Base-by-base conservation (phyloP, 1,140 invertebrate genomes). In the Carcinoscorpius rotundicauda region DNA sequence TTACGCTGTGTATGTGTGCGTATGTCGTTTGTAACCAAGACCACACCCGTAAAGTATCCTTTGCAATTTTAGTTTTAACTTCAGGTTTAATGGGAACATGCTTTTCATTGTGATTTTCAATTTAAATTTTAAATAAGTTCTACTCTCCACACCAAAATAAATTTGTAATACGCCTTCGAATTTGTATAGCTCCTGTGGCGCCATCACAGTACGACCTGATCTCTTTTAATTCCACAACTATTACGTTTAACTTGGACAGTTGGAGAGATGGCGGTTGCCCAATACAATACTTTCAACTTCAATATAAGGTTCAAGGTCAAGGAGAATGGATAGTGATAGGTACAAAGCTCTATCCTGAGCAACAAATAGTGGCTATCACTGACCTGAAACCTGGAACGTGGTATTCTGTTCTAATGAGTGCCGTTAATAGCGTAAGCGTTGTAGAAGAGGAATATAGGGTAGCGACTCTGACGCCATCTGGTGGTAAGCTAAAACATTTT, bases 181-280 rank as follows among this genome's bases (percentile, higher is more conserved):
- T 10, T 57, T 57, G 1, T 64, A 6, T 48, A 65, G 72, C 65
- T 52, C 72, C 72, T 3, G 66, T 66, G 8, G 68, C 72, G 4
- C 72, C 72, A 10, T 65, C 66, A 11, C 51, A 62, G n/a, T 64
- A 70, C 56, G 63, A 61, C 3, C 66, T 73, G 8, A 89, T 95
- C 75, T 90, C 92, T 76, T 87, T 92, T 3, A 94, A 91, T 5
- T 89, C 89, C 3, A 93, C 91, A 65, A 93, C 87, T 68, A 90
- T 97, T 9, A 91, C 89, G 6, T 78, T 98, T 60, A 91, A 94
- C 73, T 82, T 98, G 58, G 89, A 86, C 72, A 87, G 91, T 63
- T 98, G 94, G 94, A 86, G 88, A 62, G 91, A 94, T 76, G 92
- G 92, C 65, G 93, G 93, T 51, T 98, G 95, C 77, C 90, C 92